Evolutionary conservation across 2,113 vertebrate species (phyloP).

Genomic region (Cnemophilus loriae): DNA sequence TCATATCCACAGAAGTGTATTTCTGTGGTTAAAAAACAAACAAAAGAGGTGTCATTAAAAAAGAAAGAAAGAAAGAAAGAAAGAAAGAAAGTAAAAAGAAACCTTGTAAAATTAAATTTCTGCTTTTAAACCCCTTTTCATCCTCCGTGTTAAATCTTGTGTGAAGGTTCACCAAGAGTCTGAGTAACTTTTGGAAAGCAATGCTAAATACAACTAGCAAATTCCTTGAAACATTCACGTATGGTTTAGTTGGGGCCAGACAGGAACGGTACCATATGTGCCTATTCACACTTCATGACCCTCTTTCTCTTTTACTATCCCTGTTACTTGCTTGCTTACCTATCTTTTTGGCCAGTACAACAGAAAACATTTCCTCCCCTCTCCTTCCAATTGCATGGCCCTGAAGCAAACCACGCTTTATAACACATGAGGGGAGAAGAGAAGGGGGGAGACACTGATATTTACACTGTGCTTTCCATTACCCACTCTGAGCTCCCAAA

Average conservation of each 20-base stretch:
- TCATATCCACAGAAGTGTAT: not conserved
- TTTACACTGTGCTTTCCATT: slow-evolving; percentile 98
- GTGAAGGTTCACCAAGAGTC: not conserved
- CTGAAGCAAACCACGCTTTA: not conserved
- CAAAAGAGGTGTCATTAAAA: not conserved
- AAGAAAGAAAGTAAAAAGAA: not conserved
- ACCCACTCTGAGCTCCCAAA: slow-evolving; percentile 94
- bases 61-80: not conserved
- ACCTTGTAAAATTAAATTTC: slow-evolving; percentile 5
- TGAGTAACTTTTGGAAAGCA: slow-evolving; percentile 36
- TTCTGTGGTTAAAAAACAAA: not conserved
- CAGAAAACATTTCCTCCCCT: not conserved
- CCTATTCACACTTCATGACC: slow-evolving; percentile 23
- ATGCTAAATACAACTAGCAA: slow-evolving; percentile 26
- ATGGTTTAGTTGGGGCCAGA: not conserved
- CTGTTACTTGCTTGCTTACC: not conserved
- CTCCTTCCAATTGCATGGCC: not conserved
- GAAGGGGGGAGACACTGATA: not conserved
- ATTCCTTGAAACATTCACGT: slow-evolving; percentile 19
- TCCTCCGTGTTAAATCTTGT: not conserved
- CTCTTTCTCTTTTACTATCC: not conserved
- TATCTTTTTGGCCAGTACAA: slow-evolving; percentile 20
- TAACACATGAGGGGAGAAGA: not conserved
- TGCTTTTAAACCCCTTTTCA: not conserved
- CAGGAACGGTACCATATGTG: not conserved